Conservation (phyloP, 2,113 vertebrate genomes). For the Oryzias woworae region DNA sequence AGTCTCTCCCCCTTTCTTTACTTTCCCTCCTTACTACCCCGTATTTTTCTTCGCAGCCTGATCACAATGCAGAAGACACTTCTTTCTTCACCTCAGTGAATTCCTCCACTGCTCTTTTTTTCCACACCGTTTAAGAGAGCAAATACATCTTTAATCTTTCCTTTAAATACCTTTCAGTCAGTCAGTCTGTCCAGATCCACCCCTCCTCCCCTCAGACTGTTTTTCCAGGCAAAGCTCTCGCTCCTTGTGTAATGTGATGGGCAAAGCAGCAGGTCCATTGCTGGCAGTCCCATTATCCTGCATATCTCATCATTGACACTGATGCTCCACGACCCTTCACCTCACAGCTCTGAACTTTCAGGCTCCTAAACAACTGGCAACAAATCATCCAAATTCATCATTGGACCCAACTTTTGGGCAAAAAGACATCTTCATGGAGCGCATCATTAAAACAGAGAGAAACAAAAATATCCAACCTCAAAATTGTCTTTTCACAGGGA, state of each 20-base stretch:
- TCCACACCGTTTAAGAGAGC: conserved; percentile 62
- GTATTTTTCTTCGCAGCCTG: conserved; percentile 13
- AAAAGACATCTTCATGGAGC: too few species aligned
- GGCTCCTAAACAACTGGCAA: conserved; percentile 16
- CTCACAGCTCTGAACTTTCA: conserved; percentile 52
- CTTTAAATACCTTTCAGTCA: conserved; percentile 62
- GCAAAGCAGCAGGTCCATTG: conserved; percentile 23
- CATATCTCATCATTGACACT: conserved; percentile 45
- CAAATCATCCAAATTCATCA: conserved; percentile 40
- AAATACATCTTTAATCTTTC: conserved; percentile 64
- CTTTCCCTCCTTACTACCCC: conserved; percentile 30
- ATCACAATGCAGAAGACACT: conserved; percentile 35
- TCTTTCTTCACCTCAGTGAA: conserved; percentile 58
- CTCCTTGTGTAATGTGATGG: conserved; percentile 30
- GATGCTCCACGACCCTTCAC: conserved; percentile 54
- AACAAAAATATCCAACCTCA: too few species aligned
- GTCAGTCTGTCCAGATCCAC: conserved; percentile 39
- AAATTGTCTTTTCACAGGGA: too few species aligned
- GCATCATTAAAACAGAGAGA: too few species aligned
- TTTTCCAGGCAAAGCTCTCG: conserved; percentile 34
- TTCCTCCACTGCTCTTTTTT: conserved; percentile 34
- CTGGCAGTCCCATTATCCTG: conserved; percentile 67
- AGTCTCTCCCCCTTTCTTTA: conserved; percentile 42
- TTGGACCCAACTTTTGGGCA: too few species aligned
- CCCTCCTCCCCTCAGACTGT: conserved; percentile 19